Base-by-base conservation (phyloP, 2,797 vertebrate species). In the Melanotaenia pygmaea region DNA sequence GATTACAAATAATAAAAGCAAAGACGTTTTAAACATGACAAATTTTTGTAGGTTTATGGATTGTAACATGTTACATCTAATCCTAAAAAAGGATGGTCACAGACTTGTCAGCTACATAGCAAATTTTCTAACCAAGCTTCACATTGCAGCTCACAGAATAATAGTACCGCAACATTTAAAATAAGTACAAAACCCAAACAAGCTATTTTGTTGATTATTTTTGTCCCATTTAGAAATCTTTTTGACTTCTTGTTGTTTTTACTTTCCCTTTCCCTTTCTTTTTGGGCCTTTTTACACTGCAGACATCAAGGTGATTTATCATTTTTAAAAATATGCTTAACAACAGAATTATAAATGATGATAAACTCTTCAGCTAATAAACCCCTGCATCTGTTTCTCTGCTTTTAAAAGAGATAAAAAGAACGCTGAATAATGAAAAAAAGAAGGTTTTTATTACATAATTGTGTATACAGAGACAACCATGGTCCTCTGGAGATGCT, bases 151-250 rank as follows among this genome's bases (percentile, higher is more conserved):
- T 24, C 22, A 60, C 40, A 28, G 63, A 1, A 30, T 16, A 53
- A 34, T 72, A 18, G 34, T 35, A 64, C 45, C 79, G 32, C 20
- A 38, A 37, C 30, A 56, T 70, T 67, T 72, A 24, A 45, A 35
- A 20, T 56, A 5, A 66, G 67, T 51, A 70, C 61, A 47, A 51
- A 16, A 50, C 61, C 57, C 24, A 26, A 80, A 61, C 38, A 43
- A 84, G 78, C 53, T 64, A 64, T 79, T 70, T 12, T 45, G 84
- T 90, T 63, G 84, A 83, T 79, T 83, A 77, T 80, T 82, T 69
- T 72, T 80, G 56, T 74, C 34, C 72, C 30, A 3, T 68, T 79
- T 69, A 66, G 32, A 76, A 79, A 72, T 68, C 16, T 50, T 20
- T 60, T 32, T 57, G 66, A 54, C 66, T 62, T 79, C 57, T 54